phyloP scores from a whole-genome alignment of 2,797 vertebrate species.

The Crenuchus spilurus region DNA sequence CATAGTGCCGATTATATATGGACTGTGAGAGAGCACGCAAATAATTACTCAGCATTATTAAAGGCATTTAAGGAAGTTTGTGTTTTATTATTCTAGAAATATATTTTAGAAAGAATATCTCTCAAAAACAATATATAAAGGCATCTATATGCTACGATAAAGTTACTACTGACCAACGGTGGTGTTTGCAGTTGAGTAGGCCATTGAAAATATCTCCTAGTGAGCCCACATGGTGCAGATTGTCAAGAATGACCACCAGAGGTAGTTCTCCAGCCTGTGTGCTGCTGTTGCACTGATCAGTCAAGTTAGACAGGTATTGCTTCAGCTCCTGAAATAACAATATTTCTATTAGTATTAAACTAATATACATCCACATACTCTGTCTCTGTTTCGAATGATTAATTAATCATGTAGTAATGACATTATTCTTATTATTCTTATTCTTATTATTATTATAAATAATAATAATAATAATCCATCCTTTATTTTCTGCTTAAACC shows the following conservation, averaged over 20 bases:
- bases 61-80: too few relatives aligned
- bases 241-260: slow-evolving; percentile 85
- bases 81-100: too few relatives aligned
- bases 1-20: slow-evolving; percentile 89
- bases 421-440: too few relatives aligned
- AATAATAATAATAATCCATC: too few relatives aligned
- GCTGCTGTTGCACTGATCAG: slow-evolving; percentile 82
- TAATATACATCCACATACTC: background rate
- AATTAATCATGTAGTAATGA: too few relatives aligned
- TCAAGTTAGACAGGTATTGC: slow-evolving; percentile 85
- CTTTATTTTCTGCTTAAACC: too few relatives aligned
- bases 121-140: too few relatives aligned
- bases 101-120: too few relatives aligned
- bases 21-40: slow-evolving; percentile 65
- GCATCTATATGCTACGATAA: too few relatives aligned
- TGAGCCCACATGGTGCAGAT: slow-evolving; percentile 84
- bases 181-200: slow-evolving; percentile 86
- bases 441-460: too few relatives aligned
- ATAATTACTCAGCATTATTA: too few relatives aligned
- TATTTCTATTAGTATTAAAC: background rate
- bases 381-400: background rate
- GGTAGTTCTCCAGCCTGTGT: slow-evolving; percentile 77
- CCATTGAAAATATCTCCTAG: slow-evolving; percentile 86
- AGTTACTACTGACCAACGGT: slow-evolving; percentile 76
- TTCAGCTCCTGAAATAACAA: slow-evolving; percentile 78